Percentiles rank a stretch among this genome's conserved stretches.
These are phyloP conservation scores for Bombus impatiens DNA, from an alignment of 1,140 invertebrate species.

Conservation along the genomic window DNA sequence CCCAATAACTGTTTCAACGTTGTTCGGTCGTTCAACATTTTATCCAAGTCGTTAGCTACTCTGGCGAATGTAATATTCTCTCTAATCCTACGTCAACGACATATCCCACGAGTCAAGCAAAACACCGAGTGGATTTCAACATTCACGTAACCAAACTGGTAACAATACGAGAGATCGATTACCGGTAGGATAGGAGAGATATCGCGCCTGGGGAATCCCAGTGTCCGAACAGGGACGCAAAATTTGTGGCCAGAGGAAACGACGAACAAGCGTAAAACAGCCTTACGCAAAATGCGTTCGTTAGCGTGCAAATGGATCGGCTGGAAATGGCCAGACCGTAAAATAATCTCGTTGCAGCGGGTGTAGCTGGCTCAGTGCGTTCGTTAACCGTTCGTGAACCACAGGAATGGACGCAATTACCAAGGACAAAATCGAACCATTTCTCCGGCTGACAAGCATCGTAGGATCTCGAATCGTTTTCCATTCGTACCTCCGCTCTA, in stretches of 20 bases:
- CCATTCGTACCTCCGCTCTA: background rate
- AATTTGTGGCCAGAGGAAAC: background rate
- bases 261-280: background rate
- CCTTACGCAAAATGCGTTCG: constrained; percentile 41
- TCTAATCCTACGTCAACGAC: background rate
- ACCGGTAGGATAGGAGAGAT: background rate
- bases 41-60: background rate
- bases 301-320: constrained; percentile 42
- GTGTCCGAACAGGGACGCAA: background rate
- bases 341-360: constrained; percentile 16
- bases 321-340: constrained; percentile 32
- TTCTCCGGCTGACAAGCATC: background rate
- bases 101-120: background rate
- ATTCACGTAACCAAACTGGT: too few relatives aligned
- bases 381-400: constrained; percentile 22
- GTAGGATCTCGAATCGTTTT: background rate
- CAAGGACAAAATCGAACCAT: constrained; percentile 22
- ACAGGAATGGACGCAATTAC: constrained; percentile 20
- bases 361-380: background rate
- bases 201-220: background rate
- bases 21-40: too few relatives aligned
- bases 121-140: background rate
- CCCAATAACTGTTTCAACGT: too few relatives aligned
- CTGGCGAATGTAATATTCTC: background rate
- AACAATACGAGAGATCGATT: background rate